Evolutionary conservation across 35 echinoderm and acorn worm species (phyloP).

Genomic region (Patiria miniata): DNA sequence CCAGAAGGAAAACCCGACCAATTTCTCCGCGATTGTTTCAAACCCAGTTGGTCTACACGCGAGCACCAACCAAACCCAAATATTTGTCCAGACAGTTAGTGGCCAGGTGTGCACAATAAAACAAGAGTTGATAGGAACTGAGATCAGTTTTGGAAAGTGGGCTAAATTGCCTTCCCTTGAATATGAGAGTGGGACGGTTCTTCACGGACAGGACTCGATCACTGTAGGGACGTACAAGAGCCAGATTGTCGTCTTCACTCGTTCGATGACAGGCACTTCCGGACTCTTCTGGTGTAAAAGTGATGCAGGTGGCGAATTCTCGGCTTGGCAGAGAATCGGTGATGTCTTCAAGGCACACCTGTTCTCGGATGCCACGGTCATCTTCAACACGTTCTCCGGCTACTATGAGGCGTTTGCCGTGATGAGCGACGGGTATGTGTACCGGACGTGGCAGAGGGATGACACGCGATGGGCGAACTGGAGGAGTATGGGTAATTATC

Average conservation of each 20-base stretch:
- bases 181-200: not conserved
- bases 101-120: constrained; percentile 62
- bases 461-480: constrained; percentile 52
- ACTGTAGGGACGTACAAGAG: constrained; percentile 15
- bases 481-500: constrained; percentile 49
- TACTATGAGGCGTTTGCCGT: constrained; percentile 74
- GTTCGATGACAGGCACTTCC: constrained; percentile 46
- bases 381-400: constrained; percentile 50
- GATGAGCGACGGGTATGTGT: constrained; percentile 33
- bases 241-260: constrained; percentile 60
- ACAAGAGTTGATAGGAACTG: not conserved
- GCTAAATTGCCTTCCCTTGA: constrained; percentile 13
- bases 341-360: constrained; percentile 21
- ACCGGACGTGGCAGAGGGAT: constrained; percentile 71
- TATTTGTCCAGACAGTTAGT: constrained; percentile 60
- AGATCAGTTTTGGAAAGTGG: constrained; percentile 52
- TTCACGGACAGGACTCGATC: constrained; percentile 40
- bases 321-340: constrained; percentile 39
- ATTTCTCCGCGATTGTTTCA: constrained; percentile 23
- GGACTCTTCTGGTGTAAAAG: constrained; percentile 65
- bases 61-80: constrained; percentile 39
- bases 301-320: constrained; percentile 24
- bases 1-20: no score
- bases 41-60: constrained; percentile 53
- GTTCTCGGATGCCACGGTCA: constrained; percentile 44